phyloP scores from a whole-genome alignment of 2,888 invertebrate genomes.

The Xiphydria camelus region DNA sequence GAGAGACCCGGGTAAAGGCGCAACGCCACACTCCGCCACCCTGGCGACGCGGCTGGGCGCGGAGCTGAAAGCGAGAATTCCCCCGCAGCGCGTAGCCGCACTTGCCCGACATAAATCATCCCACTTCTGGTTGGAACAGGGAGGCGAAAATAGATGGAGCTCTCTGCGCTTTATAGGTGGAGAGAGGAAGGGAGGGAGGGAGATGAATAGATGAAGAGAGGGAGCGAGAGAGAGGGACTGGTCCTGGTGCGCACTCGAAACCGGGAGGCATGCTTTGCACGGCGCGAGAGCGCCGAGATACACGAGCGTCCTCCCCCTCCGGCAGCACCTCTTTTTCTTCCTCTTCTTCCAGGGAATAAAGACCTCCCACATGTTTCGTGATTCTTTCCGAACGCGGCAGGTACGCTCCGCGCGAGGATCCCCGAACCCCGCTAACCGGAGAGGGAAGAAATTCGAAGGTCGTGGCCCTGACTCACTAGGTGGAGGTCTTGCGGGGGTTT shows the following conservation, averaged over 20 bases:
- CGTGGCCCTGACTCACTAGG: no score
- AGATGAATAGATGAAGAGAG: constrained; percentile 3
- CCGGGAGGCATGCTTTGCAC: constrained; percentile 6
- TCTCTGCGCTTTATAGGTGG: constrained; percentile 18
- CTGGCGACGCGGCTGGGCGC: constrained; percentile 41
- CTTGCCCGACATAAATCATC: constrained; percentile 50
- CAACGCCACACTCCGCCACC: constrained; percentile 39
- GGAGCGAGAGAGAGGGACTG: constrained; percentile 8
- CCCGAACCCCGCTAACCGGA: no score
- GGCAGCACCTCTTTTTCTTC: not conserved
- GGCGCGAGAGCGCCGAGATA: not conserved
- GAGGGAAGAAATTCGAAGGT: no score
- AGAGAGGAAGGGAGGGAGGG: constrained; percentile 3
- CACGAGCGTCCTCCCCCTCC: not conserved
- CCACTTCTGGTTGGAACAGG: constrained; percentile 40
- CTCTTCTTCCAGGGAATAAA: constrained; percentile 15
- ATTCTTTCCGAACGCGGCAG: constrained; percentile 23
- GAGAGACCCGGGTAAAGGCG: constrained; percentile 8
- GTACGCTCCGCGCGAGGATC: constrained; percentile 26
- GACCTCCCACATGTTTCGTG: constrained; percentile 34
- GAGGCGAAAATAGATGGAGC: constrained; percentile 47
- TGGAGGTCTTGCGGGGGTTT: no score
- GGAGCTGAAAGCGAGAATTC: constrained; percentile 47
- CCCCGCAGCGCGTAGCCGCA: constrained; percentile 45
- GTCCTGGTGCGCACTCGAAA: constrained; percentile 10